A percentile compares a stretch with the other conserved stretches of the same genome.
phyloP scores from a whole-genome alignment of 2,113 vertebrate genomes.

The Elaphurus davidianus region DNA sequence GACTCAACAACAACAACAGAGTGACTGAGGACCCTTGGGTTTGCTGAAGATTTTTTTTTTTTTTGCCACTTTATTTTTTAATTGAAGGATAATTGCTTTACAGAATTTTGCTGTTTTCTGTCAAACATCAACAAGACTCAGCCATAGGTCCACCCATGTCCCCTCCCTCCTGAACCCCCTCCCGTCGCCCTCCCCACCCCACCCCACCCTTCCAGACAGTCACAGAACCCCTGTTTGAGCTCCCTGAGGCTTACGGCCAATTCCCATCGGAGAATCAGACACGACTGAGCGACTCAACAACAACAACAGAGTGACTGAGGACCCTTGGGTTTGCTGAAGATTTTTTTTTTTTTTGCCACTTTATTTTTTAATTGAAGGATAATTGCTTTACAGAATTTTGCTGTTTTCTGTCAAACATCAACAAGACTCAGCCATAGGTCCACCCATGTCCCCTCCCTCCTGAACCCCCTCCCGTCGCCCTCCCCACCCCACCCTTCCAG shows the following conservation, averaged over 20 bases:
- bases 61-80: not conserved
- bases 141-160: not conserved
- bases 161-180: not conserved
- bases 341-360: not conserved
- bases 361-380: too few species aligned
- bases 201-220: not conserved
- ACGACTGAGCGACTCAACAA: not conserved
- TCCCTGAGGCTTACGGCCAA: not conserved
- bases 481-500: not conserved
- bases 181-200: not conserved
- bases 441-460: not conserved
- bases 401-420: not conserved
- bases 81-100: not conserved
- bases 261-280: not conserved
- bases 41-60: not conserved
- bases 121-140: not conserved
- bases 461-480: too few species aligned
- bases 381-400: not conserved
- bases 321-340: not conserved
- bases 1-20: not conserved
- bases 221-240: not conserved
- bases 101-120: not conserved
- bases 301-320: not conserved
- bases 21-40: not conserved
- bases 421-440: not conserved